These are phyloP conservation scores for Tauraco hartlaubi DNA, from an alignment of 2,797 vertebrate species.

Conservation along the genomic window DNA sequence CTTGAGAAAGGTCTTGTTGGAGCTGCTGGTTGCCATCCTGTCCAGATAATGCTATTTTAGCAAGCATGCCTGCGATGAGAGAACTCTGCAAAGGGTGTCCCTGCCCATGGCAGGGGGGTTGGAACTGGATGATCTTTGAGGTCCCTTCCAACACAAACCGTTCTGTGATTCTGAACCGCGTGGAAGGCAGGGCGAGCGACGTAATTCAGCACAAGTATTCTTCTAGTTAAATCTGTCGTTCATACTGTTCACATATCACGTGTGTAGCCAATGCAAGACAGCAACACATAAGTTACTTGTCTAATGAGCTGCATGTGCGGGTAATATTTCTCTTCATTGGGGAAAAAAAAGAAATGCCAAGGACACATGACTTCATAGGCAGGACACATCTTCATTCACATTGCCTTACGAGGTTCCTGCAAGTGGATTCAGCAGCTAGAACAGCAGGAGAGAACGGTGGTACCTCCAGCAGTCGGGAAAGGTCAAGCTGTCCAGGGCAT, in stretches of 20 bases:
- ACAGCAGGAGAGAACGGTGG: background rate
- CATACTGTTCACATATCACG: fast-evolving
- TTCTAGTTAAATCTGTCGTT: background rate
- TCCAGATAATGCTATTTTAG: background rate
- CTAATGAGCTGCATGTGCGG: background rate
- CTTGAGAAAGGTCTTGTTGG: background rate
- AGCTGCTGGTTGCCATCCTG: background rate
- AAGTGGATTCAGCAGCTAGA: background rate
- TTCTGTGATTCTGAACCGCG: background rate
- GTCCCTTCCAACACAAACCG: no score
- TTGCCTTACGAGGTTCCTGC: background rate
- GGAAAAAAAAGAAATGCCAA: background rate
- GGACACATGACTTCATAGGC: fast-evolving
- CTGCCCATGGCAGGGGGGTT: no score
- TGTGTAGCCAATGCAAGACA: background rate
- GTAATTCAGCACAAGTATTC: background rate
- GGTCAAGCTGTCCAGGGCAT: background rate
- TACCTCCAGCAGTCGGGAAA: background rate
- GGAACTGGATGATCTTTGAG: no score
- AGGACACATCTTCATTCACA: background rate
- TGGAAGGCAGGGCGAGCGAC: background rate
- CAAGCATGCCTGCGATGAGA: background rate
- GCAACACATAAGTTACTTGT: fast-evolving
- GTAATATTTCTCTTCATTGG: background rate
- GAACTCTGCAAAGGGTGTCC: background rate